Conservation (phyloP, 1,140 invertebrate species). For the Drosophila miranda region DNA sequence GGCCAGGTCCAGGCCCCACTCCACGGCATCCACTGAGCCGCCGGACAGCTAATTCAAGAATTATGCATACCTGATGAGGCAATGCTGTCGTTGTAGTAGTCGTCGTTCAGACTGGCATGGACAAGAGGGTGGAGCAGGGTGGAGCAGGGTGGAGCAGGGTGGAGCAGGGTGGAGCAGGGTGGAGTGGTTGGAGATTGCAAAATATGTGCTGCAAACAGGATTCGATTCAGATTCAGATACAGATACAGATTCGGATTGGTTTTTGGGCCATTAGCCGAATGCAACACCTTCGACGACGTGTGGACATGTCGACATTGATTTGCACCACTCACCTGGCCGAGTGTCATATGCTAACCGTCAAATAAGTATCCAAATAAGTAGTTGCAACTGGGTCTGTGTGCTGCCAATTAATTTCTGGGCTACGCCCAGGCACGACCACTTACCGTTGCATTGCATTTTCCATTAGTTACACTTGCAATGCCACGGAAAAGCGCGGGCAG, state of each 20-base stretch:
- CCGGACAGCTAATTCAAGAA: constrained; percentile 11
- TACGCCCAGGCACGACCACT: constrained; percentile 39
- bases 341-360: constrained; percentile 26
- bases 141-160: constrained; percentile 3
- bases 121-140: constrained; percentile 1
- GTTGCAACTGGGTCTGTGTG: too few relatives aligned
- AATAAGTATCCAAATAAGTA: not conserved
- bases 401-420: constrained; percentile 56
- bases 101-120: not conserved
- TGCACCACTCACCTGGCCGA: constrained; percentile 43
- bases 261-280: constrained; percentile 57
- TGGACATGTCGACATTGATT: constrained; percentile 66
- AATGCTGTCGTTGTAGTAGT: constrained; percentile 8
- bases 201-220: constrained; percentile 55
- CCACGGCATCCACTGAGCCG: constrained; percentile 3
- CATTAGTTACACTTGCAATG: too few relatives aligned
- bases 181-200: constrained; percentile 48
- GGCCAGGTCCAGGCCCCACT: not conserved
- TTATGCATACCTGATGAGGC: constrained; percentile 44
- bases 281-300: constrained; percentile 66
- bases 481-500: too few relatives aligned
- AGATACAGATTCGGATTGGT: not conserved
- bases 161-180: constrained; percentile 4
- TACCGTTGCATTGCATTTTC: too few relatives aligned
- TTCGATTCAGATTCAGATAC: constrained; percentile 39